Conservation (phyloP, 2,113 vertebrate genomes). For the Caretta caretta region DNA sequence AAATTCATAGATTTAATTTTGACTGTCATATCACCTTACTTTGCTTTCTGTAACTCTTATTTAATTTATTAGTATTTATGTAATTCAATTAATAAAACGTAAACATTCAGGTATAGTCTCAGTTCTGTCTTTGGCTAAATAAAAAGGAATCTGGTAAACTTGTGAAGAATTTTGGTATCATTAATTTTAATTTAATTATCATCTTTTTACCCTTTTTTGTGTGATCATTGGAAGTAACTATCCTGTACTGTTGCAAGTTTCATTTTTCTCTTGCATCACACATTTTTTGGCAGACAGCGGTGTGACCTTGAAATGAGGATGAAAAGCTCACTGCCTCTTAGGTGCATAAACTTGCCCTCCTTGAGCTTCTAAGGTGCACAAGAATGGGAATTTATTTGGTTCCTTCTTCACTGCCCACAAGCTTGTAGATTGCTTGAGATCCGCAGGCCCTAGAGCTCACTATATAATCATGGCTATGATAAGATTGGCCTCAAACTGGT, state of each 20-base stretch:
- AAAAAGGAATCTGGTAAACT: neutral
- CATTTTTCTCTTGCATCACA: neutral
- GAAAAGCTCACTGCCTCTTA: too few relatives aligned
- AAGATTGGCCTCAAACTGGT: too few relatives aligned
- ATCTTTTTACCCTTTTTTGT: neutral
- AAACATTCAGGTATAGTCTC: neutral
- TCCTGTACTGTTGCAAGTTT: neutral
- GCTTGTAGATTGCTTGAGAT: too few relatives aligned
- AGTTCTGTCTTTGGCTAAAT: neutral
- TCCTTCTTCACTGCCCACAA: too few relatives aligned
- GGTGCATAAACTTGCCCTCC: too few relatives aligned
- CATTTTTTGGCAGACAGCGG: neutral
- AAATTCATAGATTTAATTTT: neutral
- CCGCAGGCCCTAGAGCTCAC: too few relatives aligned
- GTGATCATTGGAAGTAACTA: neutral
- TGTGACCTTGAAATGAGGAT: neutral
- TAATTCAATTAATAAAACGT: neutral
- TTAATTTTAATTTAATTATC: neutral
- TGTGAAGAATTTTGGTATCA: neutral
- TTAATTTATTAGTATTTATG: neutral
- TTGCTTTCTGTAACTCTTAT: neutral
- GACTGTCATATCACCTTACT: neutral
- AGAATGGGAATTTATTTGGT: too few relatives aligned
- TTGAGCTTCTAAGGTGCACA: too few relatives aligned
- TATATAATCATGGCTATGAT: too few relatives aligned